Evolutionary conservation across 2,888 invertebrate species (phyloP), one percentile per base, ranked within the genome.

Genomic region (Cataglyphis altisquamis): DNA sequence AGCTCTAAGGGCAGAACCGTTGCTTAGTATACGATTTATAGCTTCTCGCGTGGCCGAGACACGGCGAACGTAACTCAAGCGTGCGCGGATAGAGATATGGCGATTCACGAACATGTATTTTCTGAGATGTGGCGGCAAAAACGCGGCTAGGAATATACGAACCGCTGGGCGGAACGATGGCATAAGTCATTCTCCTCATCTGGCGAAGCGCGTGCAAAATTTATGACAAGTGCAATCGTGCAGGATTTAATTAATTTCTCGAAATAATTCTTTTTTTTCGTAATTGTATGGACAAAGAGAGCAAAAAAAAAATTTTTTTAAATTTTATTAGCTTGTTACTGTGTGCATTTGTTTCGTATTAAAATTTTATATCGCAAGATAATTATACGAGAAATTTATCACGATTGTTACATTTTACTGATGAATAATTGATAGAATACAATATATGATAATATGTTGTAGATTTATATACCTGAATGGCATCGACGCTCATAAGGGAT

Each of bases 391-490:
- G 0, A 15, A 41, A 57, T n/a, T 0, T 21, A 2, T 45, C 1
- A 18, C 6, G 18, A 39, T 36, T 74, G 36, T n/a, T 41, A 29
- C 6, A 4, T 8, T 15, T 3, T 8, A 15, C 12, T 29, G 15
- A 29, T 60, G 12, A 15, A 60, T n/a, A 52, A n/a, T 15, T 18
- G n/a, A 45, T 55, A 10, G 18, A 18, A 2, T 62, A 32, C 32
- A 18, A 2, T 62, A 45, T 45, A 74, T 63, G 9, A 29, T 18
- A 21, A 18, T 36, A 21, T 8, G 52, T 52, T 39, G n/a, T 12
- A 25, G 25, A 15, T 80, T 29, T 36, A 29, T 64, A 67, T 87
- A 94, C 94, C 93, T 94, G 94, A 52, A 93, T 92, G n/a, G 92
- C 86, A 63, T 91, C 91, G 55, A 91, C 91, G 2, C 93, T 91